Evolutionary conservation across 37 sponge, comb jelly and placozoan genomes (phyloP).

Genomic region (Tethya wilhelma): DNA sequence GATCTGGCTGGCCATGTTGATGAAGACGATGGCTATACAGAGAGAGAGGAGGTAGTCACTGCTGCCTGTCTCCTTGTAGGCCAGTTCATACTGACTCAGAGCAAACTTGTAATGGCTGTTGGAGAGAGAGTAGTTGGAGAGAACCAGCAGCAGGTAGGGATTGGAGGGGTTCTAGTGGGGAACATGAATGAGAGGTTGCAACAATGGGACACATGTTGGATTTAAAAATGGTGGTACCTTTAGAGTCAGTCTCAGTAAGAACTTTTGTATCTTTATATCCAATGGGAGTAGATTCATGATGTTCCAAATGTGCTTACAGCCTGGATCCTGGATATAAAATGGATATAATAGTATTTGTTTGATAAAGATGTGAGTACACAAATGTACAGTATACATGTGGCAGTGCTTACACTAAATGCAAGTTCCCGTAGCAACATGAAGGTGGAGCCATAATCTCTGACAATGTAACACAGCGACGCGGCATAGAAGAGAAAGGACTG

Average conservation of each 20-base stretch:
- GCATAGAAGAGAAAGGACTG: constrained; percentile 37
- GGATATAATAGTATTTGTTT: no score
- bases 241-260: constrained; percentile 52
- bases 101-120: constrained; percentile 63
- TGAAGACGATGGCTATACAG: constrained; percentile 59
- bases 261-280: constrained; percentile 29
- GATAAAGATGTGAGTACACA: background rate
- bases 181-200: no score
- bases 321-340: background rate
- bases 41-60: constrained; percentile 51
- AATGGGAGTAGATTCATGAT: constrained; percentile 53
- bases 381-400: background rate
- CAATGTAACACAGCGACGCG: constrained; percentile 7
- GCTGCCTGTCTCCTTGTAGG: constrained; percentile 1
- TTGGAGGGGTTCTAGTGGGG: no score
- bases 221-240: constrained; percentile 52
- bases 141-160: constrained; percentile 25
- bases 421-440: constrained; percentile 23
- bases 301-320: constrained; percentile 48
- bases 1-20: constrained; percentile 52
- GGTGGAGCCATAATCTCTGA: constrained; percentile 19
- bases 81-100: constrained; percentile 62
- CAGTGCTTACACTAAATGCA: background rate
- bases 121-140: constrained; percentile 25
- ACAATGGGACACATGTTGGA: no score